These are phyloP conservation scores for Tolmerus cingulatus DNA, from an alignment of 2,888 invertebrate species.

Conservation along the genomic window DNA sequence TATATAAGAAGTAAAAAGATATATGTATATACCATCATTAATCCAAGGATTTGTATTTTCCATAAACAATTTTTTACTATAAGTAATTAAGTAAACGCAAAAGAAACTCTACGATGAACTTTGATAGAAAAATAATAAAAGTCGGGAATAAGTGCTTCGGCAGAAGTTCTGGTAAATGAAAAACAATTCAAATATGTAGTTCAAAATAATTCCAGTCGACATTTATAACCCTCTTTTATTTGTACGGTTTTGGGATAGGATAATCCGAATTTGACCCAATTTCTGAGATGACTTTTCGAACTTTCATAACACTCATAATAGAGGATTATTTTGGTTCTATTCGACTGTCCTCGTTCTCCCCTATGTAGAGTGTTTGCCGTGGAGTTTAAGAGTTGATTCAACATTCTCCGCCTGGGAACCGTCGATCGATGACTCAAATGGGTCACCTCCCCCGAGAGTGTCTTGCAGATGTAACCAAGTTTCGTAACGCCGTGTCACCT, in stretches of 20 bases:
- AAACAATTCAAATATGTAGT: background rate
- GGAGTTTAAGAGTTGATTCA: background rate
- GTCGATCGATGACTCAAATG: background rate
- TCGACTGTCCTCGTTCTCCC: background rate
- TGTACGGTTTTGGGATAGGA: background rate
- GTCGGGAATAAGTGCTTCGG: background rate
- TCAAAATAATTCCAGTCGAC: background rate
- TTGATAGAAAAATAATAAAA: background rate
- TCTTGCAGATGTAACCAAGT: background rate
- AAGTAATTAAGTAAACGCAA: too few relatives aligned
- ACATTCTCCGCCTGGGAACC: background rate
- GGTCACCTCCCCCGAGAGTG: background rate
- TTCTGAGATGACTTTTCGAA: background rate
- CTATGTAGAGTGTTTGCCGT: background rate
- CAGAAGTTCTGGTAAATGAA: background rate
- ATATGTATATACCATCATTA: background rate
- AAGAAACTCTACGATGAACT: too few relatives aligned
- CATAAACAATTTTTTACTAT: too few relatives aligned
- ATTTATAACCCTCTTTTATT: background rate
- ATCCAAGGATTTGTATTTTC: background rate
- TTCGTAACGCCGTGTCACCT: background rate
- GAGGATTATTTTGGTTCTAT: background rate
- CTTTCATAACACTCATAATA: background rate
- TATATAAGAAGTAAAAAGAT: background rate
- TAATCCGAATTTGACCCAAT: background rate